Conservation (phyloP, 2,113 vertebrate species). For the Parus major region DNA sequence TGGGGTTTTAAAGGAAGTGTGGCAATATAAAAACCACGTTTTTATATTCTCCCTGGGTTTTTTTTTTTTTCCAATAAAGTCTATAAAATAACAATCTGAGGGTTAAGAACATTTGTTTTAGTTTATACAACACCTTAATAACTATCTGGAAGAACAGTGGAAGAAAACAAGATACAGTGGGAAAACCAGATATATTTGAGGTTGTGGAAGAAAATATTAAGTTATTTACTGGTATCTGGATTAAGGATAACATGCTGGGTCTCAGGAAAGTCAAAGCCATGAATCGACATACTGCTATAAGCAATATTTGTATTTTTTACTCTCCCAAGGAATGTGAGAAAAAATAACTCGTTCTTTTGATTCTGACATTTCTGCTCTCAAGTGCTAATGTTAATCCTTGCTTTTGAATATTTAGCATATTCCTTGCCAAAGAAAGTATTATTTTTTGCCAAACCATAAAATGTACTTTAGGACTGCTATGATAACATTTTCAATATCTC, state of each 20-base stretch:
- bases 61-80: not conserved
- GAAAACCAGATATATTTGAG: not conserved
- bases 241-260: not conserved
- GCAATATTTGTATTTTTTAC: not conserved
- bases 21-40: not conserved
- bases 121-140: not conserved
- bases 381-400: not conserved
- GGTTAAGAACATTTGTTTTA: not conserved
- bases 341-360: slow-evolving; percentile 18
- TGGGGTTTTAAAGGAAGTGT: not conserved
- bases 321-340: not conserved
- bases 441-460: slow-evolving; percentile 42
- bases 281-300: not conserved
- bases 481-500: slow-evolving; percentile 44
- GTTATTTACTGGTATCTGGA: not conserved
- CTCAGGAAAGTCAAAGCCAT: not conserved
- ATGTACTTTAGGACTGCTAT: slow-evolving; percentile 1
- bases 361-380: slow-evolving; percentile 10
- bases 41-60: not conserved
- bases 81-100: not conserved
- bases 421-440: slow-evolving; percentile 25
- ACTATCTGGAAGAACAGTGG: not conserved
- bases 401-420: slow-evolving; percentile 1
- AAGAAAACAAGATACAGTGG: not conserved
- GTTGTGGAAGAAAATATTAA: not conserved